Evolutionary conservation across 2,797 vertebrate genomes (phyloP), one percentile per base, ranked within the genome.

Genomic region (Phrynocephalus vlangalii): DNA sequence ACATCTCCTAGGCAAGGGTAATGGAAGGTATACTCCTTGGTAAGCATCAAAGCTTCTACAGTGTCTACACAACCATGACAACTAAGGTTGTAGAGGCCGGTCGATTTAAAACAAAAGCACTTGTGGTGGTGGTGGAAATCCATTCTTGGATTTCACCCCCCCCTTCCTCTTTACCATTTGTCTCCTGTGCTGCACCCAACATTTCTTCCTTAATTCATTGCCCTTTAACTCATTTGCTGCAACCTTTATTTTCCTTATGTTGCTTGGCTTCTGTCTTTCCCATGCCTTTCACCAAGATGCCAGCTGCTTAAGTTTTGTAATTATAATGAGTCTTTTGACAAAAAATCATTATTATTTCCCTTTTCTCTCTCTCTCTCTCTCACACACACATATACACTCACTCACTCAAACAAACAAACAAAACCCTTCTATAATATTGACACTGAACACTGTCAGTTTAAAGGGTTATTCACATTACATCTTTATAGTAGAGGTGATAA

Each of bases 381-480:
- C 56, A 8, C 13, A 8, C 33, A 60, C 9, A 60, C 3, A 60
- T 1, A 60, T 16, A 60, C 9, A 60, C 38, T 44, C 38, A 44
- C 38, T 44, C 38, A 60, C 56, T 44, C 38, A 44, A 44, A 44
- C 38, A 44, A 44, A 44, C 3, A 38, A 38, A 38, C 38, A 3
- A 56, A 48, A 30, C 82, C 73, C 15, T 79, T 86, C 33, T 86
- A 52, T 66, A 67, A 33, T 67, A 79, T 63, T 70, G 71, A 67
- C 82, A 81, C 50, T 18, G 75, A 63, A 52, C n/a, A 50, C 44
- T 77, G 44, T 68, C n/a, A 68, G 44, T 87, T 82, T 67, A 87
- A 83, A 79, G 75, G 82, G 50, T 84, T 72, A 56, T 84, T 84
- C 75, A 84, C 68, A 63, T 77, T 71, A 67, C 52, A 82, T 87